Evolutionary conservation across 2,113 vertebrate genomes (phyloP).

Genomic region (Mastomys coucha): DNA sequence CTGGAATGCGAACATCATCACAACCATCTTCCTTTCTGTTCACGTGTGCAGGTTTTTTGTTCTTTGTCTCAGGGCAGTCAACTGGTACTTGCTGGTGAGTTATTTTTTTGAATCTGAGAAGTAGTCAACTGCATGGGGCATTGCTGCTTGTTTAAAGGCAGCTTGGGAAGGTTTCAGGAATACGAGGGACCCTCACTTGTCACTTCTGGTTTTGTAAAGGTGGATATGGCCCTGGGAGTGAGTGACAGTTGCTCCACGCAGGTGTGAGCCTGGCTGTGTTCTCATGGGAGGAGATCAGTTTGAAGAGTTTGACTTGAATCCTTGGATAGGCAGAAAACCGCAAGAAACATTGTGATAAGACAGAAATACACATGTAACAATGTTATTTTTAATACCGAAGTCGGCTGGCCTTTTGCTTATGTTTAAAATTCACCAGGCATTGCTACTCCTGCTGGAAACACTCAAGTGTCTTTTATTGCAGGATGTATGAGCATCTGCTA

Average conservation of each 20-base stretch:
- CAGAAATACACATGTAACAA: neutral
- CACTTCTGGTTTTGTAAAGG: neutral
- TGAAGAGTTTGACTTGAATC: constrained; percentile 43
- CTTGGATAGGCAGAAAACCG: constrained; percentile 1
- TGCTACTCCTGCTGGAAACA: neutral
- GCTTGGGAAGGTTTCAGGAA: neutral
- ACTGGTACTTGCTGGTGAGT: neutral
- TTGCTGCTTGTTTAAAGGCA: neutral
- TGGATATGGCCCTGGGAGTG: neutral
- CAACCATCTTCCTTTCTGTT: neutral
- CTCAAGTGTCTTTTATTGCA: neutral
- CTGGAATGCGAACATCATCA: neutral
- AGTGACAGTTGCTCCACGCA: neutral
- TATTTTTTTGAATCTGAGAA: constrained; percentile 22
- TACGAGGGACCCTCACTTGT: neutral
- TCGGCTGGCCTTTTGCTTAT: constrained; percentile 13
- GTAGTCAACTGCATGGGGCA: neutral
- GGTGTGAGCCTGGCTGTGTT: neutral
- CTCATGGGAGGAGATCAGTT: neutral
- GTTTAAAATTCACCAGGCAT: neutral
- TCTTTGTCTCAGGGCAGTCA: neutral
- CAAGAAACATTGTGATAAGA: constrained; percentile 47
- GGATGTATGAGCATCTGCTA: neutral
- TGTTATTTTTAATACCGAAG: constrained; percentile 23
- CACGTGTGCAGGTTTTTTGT: neutral